These are phyloP conservation scores for Otis tarda DNA, from an alignment of 2,113 vertebrate species.

Conservation along the genomic window DNA sequence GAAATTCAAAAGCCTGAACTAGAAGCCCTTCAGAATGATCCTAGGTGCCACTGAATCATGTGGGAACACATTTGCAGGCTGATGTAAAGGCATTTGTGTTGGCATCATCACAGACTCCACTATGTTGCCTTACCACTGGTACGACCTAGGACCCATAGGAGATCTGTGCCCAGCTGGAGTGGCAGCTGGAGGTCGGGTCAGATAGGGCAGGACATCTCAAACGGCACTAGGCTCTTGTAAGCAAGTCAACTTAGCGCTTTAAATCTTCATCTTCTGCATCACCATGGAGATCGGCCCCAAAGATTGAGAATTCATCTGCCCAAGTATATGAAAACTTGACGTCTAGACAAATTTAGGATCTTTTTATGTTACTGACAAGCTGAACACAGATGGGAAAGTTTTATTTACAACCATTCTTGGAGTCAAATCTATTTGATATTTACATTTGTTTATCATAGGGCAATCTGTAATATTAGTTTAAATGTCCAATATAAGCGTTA, in stretches of 20 bases:
- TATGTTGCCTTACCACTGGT: neutral
- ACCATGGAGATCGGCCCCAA: neutral
- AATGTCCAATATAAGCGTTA: neutral
- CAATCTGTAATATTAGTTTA: slow-evolving; percentile 19
- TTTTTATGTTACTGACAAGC: neutral
- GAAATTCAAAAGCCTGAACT: neutral
- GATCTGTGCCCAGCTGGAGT: neutral
- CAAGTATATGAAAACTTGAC: neutral
- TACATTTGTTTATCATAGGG: slow-evolving; percentile 13
- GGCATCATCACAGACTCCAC: neutral
- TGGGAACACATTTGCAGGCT: neutral
- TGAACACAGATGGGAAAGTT: slow-evolving; percentile 16
- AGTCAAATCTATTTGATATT: slow-evolving; percentile 24
- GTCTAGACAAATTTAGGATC: neutral
- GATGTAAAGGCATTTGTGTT: neutral
- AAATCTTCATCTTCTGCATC: neutral
- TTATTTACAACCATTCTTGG: slow-evolving; percentile 5
- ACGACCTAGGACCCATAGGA: neutral
- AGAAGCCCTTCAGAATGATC: neutral
- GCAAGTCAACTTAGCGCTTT: neutral
- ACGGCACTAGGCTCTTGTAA: neutral
- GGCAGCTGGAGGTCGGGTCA: neutral
- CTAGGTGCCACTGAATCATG: neutral
- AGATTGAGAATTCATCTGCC: neutral
- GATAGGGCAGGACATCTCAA: neutral